Evolutionary conservation across 2,888 invertebrate genomes (phyloP), one percentile per base, ranked within the genome.

Genomic region (Hirudinaria manillensis): DNA sequence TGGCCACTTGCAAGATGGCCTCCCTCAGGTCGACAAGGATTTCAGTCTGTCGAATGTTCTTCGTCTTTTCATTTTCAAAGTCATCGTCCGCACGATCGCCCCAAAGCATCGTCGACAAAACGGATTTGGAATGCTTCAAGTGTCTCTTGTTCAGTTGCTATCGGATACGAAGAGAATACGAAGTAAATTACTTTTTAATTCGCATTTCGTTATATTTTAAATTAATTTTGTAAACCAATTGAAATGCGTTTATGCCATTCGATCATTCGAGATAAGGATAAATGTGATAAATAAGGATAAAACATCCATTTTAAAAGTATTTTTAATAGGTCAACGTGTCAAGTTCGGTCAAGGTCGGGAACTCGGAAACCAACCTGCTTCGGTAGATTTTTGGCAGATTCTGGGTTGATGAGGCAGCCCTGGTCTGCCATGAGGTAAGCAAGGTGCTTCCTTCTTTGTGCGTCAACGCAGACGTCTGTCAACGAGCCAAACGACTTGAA

Each of bases 41-140:
- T 88, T 99, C 98, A 76, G 99, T 99, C 87, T 98, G 98, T 78
- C 93, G 91, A 73, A 99, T 93, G 87, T 99, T 99, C 86, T 99
- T 99, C 77, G 92, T 93, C 84, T 95, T 84, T 61, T 81, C 81
- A 75, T 81, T 81, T 36, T 83, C 84, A 80, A 94, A 93, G 83
- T 36, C 53, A n/a, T 80, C 80, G 78, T 89, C 89, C n/a, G 80
- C 80, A 6, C 77, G 78, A 29, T 81, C 81, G 3, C 84, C 84
- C 82, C 84, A 83, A 70, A 96, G 81, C 81, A 95, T 89, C 75
- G 92, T 89, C 84, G 94, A 93, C 79, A 96, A 90, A 79, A 95
- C 90, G 0, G 95, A 94, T 87, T 94, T 93, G 75, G 89, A 92
- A 83, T 93, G 91, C 82, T 93, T 93, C 80, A 97, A 89, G 86